phyloP scores from a whole-genome alignment of 1,140 invertebrate species.

The Eriosoma lanigerum region DNA sequence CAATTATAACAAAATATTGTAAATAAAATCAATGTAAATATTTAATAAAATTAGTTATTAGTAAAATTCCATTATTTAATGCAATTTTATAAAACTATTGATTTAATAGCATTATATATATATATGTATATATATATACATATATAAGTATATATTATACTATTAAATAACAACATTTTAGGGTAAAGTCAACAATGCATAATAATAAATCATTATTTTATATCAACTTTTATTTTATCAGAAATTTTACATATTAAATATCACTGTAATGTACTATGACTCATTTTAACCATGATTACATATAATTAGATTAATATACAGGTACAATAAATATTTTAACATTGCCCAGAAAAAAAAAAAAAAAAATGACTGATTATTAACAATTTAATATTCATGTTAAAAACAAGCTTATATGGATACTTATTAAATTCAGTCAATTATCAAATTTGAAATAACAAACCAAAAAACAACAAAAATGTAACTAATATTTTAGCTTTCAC shows the following conservation, averaged over 20 bases:
- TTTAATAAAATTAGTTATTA: conserved; percentile 7
- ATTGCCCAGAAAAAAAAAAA: conserved; percentile 1
- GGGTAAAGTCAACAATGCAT: neutral
- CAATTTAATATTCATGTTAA: conserved; percentile 17
- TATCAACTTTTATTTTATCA: conserved; percentile 19
- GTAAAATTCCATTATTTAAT: neutral
- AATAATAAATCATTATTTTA: conserved; percentile 4
- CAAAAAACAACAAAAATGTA: conserved; percentile 29
- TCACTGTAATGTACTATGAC: neutral
- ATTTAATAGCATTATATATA: too few relatives aligned
- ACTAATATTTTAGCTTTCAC: conserved; percentile 46
- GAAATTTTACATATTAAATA: conserved; percentile 25
- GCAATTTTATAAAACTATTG: neutral
- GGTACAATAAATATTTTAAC: conserved; percentile 25
- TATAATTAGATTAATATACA: conserved; percentile 3
- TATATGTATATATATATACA: too few relatives aligned
- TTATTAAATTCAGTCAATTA: conserved; percentile 46
- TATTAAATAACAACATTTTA: neutral
- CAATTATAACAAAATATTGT: conserved; percentile 35
- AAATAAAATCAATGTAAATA: neutral
- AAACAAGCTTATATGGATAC: conserved; percentile 35
- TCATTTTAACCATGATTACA: conserved; percentile 10
- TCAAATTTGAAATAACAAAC: conserved; percentile 52
- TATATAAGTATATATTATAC: too few relatives aligned
- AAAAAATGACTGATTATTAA: conserved; percentile 28